Conservation (phyloP, 1,140 invertebrate genomes). For the Microplitis mediator region DNA sequence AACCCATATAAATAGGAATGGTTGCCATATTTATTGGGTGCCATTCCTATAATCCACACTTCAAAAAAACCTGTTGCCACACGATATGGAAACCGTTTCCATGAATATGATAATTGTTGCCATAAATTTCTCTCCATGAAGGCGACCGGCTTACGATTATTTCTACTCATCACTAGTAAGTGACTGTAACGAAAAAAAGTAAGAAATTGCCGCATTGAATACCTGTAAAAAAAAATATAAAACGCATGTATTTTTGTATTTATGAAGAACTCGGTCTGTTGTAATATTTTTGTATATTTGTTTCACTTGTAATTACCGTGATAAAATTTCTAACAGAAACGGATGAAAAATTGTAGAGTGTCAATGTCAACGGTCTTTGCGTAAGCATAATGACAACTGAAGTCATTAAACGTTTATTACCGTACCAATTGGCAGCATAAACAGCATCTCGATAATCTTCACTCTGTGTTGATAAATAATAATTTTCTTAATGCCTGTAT, state of each 20-base stretch:
- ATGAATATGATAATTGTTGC: too few species aligned
- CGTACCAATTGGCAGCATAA: conserved; percentile 30
- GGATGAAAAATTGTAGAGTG: conserved; percentile 27
- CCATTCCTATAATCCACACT: too few species aligned
- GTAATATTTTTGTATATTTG: too few species aligned
- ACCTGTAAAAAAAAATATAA: conserved; percentile 5
- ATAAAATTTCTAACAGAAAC: conserved; percentile 35
- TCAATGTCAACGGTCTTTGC: conserved; percentile 35
- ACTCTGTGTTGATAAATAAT: conserved; percentile 26
- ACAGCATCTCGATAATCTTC: conserved; percentile 17
- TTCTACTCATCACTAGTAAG: neutral
- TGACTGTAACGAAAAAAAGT: conserved; percentile 17
- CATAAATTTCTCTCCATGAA: too few species aligned
- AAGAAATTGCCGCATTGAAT: conserved; percentile 17
- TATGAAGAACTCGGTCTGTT: too few species aligned
- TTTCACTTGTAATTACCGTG: conserved; percentile 23
- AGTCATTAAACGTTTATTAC: conserved; percentile 15
- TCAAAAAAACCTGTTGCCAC: too few species aligned
- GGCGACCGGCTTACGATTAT: too few species aligned
- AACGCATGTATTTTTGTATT: neutral
- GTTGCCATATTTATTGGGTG: too few species aligned
- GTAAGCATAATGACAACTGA: conserved; percentile 30
- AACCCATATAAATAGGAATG: too few species aligned
- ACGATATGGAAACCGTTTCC: too few species aligned
- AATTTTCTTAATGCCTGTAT: neutral